Base-by-base conservation (phyloP, 53 echinoderm and acorn worm genomes). In the Holothuria leucospilota region DNA sequence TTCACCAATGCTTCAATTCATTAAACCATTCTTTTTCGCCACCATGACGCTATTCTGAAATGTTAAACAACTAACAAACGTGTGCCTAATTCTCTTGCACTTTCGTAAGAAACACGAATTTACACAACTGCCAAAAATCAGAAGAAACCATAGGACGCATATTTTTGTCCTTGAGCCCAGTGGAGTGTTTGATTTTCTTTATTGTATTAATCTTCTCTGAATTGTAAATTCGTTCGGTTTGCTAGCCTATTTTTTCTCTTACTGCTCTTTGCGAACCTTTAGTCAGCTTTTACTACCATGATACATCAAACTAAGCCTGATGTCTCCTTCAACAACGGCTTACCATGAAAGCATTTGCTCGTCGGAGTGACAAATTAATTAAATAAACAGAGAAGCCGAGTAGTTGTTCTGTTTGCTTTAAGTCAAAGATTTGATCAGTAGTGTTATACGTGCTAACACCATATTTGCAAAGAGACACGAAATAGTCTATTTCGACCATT, bases 401-500 rank as follows among this genome's bases (percentile, higher is more conserved):
- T n/a, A 39, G 40, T 49, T 49, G 52, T 26, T 15, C 49, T 74
- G 74, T 74, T 74, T 74, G 74, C 74, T 74, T 7, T 52, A 49
- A 74, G 74, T 74, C 74, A 23, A 49, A 52, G 52, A 74, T 74
- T 74, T 74, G 46, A 74, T 74, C 74, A 74, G 74, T 46, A 52
- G 74, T 74, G 52, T 52, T 74, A 74, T 74, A 74, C 51, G 74
- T 74, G 74, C 74, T 74, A 74, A 74, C 74, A 74, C 49, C 28
- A 41, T 74, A 74, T 74, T 74, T 74, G 74, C 74, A 49, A 74
- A 74, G 74, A 49, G 74, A 74, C 51, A 52, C 16, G 52, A 74
- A 74, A 74, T 74, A 74, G 74, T 74, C 74, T 52, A 49, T 74
- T 74, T 74, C 51, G 51, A 74, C 74, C 74, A 74, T 74, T 74